phyloP scores from a whole-genome alignment of 2,888 invertebrate species.

The Drosophila neotestacea region DNA sequence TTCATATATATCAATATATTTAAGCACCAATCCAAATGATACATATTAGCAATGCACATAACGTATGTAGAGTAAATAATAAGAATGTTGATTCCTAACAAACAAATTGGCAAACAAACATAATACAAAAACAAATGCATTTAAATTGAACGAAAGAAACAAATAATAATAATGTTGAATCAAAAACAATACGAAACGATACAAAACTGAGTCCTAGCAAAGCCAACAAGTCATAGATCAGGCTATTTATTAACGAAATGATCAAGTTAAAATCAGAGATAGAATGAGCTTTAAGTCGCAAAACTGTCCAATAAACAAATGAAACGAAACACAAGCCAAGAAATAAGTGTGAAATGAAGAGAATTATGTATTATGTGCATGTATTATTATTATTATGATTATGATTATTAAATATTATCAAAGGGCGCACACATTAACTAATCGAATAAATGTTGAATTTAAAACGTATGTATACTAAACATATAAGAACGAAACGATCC shows the following conservation, averaged over 20 bases:
- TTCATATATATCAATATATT: slow-evolving; percentile 68
- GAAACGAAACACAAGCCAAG: slow-evolving; percentile 28
- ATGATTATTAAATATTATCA: slow-evolving; percentile 30
- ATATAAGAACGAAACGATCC: slow-evolving; percentile 29
- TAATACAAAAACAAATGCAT: slow-evolving; percentile 43
- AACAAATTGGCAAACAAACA: slow-evolving; percentile 21
- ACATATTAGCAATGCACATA: slow-evolving; percentile 67
- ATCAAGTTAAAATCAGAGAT: slow-evolving; percentile 37
- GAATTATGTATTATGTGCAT: slow-evolving; percentile 62
- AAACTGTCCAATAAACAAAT: slow-evolving; percentile 45
- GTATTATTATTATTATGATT: slow-evolving; percentile 57
- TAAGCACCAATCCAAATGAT: slow-evolving; percentile 65
- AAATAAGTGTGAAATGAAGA: slow-evolving; percentile 20
- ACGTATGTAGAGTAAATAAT: slow-evolving; percentile 55
- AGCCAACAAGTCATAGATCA: slow-evolving; percentile 45
- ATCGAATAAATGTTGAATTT: slow-evolving; percentile 81
- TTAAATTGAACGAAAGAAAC: slow-evolving; percentile 43
- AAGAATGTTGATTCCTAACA: slow-evolving; percentile 68
- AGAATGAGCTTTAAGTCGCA: slow-evolving; percentile 55
- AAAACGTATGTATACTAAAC: slow-evolving; percentile 65
- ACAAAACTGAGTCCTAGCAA: slow-evolving; percentile 66
- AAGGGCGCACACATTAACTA: slow-evolving; percentile 56
- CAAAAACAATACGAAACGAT: slow-evolving; percentile 42
- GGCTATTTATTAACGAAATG: slow-evolving; percentile 20
- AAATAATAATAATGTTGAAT: slow-evolving; percentile 41